Percentiles rank a stretch among this genome's conserved stretches.
Conservation (phyloP, 2,113 vertebrate species). For the Coracopsis vasa region DNA sequence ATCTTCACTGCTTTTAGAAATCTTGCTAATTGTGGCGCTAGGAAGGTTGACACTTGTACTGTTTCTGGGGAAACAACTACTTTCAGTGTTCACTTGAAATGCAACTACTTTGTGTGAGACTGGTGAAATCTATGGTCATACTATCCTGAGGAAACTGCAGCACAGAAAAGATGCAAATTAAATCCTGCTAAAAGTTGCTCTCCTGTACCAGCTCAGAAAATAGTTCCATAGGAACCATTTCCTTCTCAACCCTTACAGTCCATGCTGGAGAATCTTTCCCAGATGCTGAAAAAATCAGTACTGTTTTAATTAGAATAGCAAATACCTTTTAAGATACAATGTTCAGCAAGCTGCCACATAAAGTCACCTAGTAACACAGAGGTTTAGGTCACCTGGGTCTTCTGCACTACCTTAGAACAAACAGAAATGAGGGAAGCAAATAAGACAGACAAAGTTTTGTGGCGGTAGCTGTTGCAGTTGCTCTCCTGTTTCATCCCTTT, state of each 20-base stretch:
- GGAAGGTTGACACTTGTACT: neutral
- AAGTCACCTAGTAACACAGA: neutral
- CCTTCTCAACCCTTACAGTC: neutral
- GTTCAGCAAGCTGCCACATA: neutral
- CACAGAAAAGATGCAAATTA: conserved; percentile 17
- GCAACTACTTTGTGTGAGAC: neutral
- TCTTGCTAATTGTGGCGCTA: neutral
- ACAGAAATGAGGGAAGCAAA: neutral
- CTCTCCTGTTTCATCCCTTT: neutral
- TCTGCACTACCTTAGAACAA: neutral
- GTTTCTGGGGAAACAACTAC: neutral
- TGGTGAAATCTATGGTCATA: neutral
- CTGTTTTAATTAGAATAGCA: neutral
- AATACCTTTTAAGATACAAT: neutral
- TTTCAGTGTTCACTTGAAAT: neutral
- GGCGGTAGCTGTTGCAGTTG: neutral
- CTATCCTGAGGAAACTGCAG: neutral
- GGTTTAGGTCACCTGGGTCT: neutral
- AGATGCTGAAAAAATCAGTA: neutral
- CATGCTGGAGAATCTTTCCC: neutral
- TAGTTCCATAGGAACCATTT: conserved; percentile 51
- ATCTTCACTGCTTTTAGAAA: neutral
- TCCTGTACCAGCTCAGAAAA: neutral
- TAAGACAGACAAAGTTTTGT: neutral
- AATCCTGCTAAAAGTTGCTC: neutral